Base-by-base conservation (phyloP, 2,888 invertebrate genomes). In the Heliconius ethilla region DNA sequence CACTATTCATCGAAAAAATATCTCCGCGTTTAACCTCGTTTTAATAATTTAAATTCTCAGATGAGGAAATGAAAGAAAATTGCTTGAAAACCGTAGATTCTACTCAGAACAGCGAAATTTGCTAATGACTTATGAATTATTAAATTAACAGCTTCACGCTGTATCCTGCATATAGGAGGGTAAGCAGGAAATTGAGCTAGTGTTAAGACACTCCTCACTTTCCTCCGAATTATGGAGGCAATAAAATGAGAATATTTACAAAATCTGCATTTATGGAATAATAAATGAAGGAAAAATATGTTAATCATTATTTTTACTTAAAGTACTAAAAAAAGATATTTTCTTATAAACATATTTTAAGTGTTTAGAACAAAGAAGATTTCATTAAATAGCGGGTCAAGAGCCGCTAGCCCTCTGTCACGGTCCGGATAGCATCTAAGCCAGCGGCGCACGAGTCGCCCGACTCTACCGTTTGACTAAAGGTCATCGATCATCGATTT, bases 371-470 rank as follows among this genome's bases (percentile, higher is more conserved):
- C 67, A 75, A 75, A 69, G 67, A 63, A 37, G 45, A 69, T 55
- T 66, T 67, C 27, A 72, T 70, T 37, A 75, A 67, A 74, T 81
- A 83, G 81, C 84, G 82, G 84, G 83, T 83, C 84, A 83, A 83
- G 83, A 83, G 83, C 86, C 84, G 85, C 84, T 84, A 84, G 77
- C 76, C 77, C 73, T 76, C 81, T 82, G 88, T 89, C 88, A 89
- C 88, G 89, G 86, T 84, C 85, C 83, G 83, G 84, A 87, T 88
- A 87, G 83, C 83, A 85, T 83, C 84, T 79, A 77, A 83, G 80
- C 75, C 79, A 80, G 82, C 79, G 84, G 86, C 88, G 90, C 90
- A 86, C 86, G 87, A 88, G 89, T 82, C 89, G 88, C 88, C 87
- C 89, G 89, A 88, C 88, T 82, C 85, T 65, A 81, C 80, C 78